Base-by-base conservation (phyloP, 2,113 vertebrate genomes). In the Telmatochromis sp. region DNA sequence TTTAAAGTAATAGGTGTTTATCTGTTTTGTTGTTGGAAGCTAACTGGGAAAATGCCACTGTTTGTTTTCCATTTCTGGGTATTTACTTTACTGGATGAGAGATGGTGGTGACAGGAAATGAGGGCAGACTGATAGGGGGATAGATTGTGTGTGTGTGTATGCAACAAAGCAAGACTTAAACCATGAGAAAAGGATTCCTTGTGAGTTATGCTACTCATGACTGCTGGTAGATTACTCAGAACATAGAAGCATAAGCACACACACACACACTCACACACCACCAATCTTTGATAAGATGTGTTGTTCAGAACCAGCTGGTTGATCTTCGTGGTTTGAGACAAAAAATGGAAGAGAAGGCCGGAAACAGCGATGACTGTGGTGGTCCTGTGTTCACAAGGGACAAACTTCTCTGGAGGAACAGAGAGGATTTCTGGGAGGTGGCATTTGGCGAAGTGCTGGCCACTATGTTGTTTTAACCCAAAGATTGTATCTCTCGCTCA, bases 391-490 rank as follows among this genome's bases (percentile, higher is more conserved):
- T 87, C 84, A 84, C 23, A 49, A 47, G 60, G 51, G 58, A 80
- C 19, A 54, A 57, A 47, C 86, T 70, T 42, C 49, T 78, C 15
- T 51, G 10, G 73, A 73, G 31, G 60, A 82, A 85, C 81, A 86
- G 84, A 92, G 70, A 23, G 6, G 54, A 85, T 91, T 94, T 89
- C 87, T 19, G 14, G 47, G 83, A 82, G 80, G 85, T 89, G 87
- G 73, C 89, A 84, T 78, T 87, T 91, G 83, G 87, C 78, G 81
- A 81, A 49, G 31, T 23, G 63, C 87, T 86, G 78, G 31, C 88
- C 82, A 84, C 84, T 80, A 13, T 92, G 88, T 80, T 83, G 86
- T 81, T 92, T 83, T 80, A 65, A 80, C 81, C 84, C 13, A 31
- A 75, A 83, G 79, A 87, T 92, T 89, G 84, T 91, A 86, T 88